Conservation (phyloP, 2,888 invertebrate species). For the Chalcis sispes region DNA sequence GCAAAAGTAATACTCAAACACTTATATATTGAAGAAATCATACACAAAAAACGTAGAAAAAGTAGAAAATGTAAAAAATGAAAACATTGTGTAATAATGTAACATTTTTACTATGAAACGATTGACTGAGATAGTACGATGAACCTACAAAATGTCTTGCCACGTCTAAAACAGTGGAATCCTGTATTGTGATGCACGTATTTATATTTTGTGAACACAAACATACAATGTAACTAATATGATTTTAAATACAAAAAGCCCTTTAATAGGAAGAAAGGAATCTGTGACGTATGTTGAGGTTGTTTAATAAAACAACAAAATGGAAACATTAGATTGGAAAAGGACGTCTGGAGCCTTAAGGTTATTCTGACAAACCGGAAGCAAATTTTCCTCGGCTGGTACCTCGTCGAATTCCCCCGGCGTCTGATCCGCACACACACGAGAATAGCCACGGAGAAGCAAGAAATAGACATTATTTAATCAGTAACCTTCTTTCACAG, state of each 20-base stretch:
- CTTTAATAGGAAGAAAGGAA: constrained; percentile 28
- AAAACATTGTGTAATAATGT: constrained; percentile 30
- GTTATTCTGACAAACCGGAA: constrained; percentile 83
- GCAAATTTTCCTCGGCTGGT: constrained; percentile 93
- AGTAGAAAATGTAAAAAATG: constrained; percentile 42
- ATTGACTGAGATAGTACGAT: constrained; percentile 21
- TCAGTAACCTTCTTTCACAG: constrained; percentile 66
- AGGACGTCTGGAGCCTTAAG: constrained; percentile 56
- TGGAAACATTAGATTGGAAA: constrained; percentile 50
- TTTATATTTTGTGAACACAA: background rate
- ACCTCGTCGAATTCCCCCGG: constrained; percentile 92
- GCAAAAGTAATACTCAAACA: constrained; percentile 47
- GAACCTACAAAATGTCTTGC: constrained; percentile 31
- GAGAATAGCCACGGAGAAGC: constrained; percentile 67
- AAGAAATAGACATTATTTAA: constrained; percentile 75
- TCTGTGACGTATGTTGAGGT: constrained; percentile 29
- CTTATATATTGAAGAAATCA: constrained; percentile 39
- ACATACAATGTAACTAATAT: constrained; percentile 14
- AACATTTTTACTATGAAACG: constrained; percentile 15
- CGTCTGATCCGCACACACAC: constrained; percentile 76
- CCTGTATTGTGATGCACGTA: background rate
- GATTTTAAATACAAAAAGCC: constrained; percentile 9
- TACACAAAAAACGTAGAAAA: too few species aligned
- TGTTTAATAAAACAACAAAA: constrained; percentile 46
- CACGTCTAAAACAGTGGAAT: constrained; percentile 19